phyloP scores from a whole-genome alignment of 2,888 invertebrate genomes.

The Lysandra bellargus region DNA sequence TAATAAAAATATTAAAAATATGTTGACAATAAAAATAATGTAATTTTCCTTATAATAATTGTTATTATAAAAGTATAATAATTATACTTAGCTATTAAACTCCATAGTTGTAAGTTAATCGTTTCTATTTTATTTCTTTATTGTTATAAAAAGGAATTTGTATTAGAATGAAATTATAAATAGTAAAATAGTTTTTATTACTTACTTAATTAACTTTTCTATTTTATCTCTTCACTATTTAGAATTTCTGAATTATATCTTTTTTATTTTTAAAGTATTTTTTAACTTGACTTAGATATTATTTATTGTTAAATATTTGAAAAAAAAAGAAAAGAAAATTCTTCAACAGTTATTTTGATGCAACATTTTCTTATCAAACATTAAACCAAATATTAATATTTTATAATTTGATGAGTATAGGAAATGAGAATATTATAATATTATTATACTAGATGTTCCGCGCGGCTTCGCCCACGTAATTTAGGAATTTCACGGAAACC shows the following conservation, averaged over 20 bases:
- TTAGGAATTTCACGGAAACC: too few species aligned
- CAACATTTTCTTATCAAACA: too few species aligned
- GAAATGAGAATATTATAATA: too few species aligned
- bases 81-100: neutral
- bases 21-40: neutral
- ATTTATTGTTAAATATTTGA: too few species aligned
- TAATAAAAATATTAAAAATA: neutral
- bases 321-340: too few species aligned
- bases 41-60: neutral
- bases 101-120: neutral
- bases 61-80: neutral
- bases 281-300: too few species aligned
- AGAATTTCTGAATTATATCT: neutral
- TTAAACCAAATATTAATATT: too few species aligned
- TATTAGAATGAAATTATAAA: neutral
- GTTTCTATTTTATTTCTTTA: slow-evolving; percentile 12
- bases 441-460: too few species aligned
- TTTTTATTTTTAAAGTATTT: neutral
- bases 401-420: too few species aligned
- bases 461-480: too few species aligned
- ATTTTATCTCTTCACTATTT: neutral
- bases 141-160: neutral
- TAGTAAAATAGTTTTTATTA: slow-evolving; percentile 6
- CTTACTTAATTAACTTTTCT: neutral
- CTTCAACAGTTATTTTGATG: too few species aligned